phyloP scores from a whole-genome alignment of 1,140 invertebrate genomes.

The Helicoverpa zea region DNA sequence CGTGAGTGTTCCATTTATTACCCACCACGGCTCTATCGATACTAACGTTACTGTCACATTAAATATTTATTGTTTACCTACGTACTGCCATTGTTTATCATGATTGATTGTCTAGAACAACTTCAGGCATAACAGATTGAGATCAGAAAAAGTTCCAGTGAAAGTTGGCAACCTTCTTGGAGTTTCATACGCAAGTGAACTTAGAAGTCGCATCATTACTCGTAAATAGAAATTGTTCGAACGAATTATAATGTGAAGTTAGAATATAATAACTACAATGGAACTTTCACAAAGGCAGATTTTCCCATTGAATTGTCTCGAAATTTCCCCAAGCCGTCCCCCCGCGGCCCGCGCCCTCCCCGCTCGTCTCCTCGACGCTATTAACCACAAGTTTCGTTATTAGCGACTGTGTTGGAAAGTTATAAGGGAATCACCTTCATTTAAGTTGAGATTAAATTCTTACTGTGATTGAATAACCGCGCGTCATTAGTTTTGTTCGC shows the following conservation, averaged over 20 bases:
- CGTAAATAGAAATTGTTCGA: slow-evolving; percentile 51
- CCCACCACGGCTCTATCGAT: slow-evolving; percentile 66
- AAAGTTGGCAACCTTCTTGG: background rate
- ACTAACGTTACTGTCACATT: slow-evolving; percentile 67
- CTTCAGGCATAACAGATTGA: background rate
- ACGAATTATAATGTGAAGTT: slow-evolving; percentile 55
- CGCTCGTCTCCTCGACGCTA: slow-evolving; percentile 60
- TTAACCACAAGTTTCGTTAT: slow-evolving; percentile 83
- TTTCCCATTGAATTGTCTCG: slow-evolving; percentile 83
- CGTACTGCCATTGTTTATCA: slow-evolving; percentile 38
- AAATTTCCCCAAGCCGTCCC: slow-evolving; percentile 66
- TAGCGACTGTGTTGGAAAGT: slow-evolving; percentile 79
- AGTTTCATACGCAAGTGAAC: background rate
- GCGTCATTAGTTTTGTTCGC: slow-evolving; percentile 55
- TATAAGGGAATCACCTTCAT: slow-evolving; percentile 80
- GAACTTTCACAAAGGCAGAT: slow-evolving; percentile 82
- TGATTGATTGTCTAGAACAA: background rate
- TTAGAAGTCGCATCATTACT: slow-evolving; percentile 33
- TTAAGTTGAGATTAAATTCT: slow-evolving; percentile 82
- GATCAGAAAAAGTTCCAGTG: background rate
- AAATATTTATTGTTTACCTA: slow-evolving; percentile 61
- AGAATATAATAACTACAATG: slow-evolving; percentile 64
- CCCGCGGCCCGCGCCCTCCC: slow-evolving; percentile 48
- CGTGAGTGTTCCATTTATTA: slow-evolving; percentile 77
- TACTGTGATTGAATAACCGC: slow-evolving; percentile 65